phyloP scores from a whole-genome alignment of 1,140 invertebrate genomes.

The Aradophagus sp. region DNA sequence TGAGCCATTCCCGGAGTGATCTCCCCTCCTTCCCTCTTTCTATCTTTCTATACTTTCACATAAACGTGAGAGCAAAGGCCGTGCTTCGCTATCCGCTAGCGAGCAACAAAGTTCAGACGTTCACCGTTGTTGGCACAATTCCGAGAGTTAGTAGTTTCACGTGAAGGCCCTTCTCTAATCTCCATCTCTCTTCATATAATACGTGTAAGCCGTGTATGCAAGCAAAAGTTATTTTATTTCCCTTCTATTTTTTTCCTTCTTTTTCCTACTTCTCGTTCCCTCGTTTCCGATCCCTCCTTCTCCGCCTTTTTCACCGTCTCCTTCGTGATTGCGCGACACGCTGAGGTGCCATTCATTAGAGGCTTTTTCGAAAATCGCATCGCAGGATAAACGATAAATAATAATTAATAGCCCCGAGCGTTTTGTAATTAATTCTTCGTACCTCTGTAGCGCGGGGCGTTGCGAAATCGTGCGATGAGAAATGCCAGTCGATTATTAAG shows the following conservation, averaged over 20 bases:
- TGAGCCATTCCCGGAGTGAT: conserved; percentile 45
- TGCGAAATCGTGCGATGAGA: conserved; percentile 32
- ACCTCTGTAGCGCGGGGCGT: conserved; percentile 8
- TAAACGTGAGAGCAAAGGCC: conserved; percentile 61
- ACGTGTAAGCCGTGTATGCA: conserved; percentile 32
- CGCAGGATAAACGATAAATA: conserved; percentile 14
- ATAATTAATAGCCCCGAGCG: conserved; percentile 21
- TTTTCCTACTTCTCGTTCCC: background rate
- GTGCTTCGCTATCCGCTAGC: conserved; percentile 55
- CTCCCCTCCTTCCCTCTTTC: conserved; percentile 47
- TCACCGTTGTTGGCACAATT: conserved; percentile 60
- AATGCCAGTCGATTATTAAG: conserved; percentile 38
- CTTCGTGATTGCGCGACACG: no score
- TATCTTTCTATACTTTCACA: conserved; percentile 59
- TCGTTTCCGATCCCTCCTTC: background rate
- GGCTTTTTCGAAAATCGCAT: conserved; percentile 10
- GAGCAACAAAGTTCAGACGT: conserved; percentile 60
- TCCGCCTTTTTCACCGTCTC: background rate
- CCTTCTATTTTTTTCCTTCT: conserved; percentile 15
- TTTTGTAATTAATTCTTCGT: conserved; percentile 38
- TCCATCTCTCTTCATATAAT: conserved; percentile 56
- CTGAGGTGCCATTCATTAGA: no score
- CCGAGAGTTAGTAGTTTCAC: conserved; percentile 59
- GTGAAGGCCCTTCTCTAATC: conserved; percentile 59
- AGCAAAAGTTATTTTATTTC: conserved; percentile 57